Base-by-base conservation (phyloP, 1,140 invertebrate species). In the Zaprionus nigranus region DNA sequence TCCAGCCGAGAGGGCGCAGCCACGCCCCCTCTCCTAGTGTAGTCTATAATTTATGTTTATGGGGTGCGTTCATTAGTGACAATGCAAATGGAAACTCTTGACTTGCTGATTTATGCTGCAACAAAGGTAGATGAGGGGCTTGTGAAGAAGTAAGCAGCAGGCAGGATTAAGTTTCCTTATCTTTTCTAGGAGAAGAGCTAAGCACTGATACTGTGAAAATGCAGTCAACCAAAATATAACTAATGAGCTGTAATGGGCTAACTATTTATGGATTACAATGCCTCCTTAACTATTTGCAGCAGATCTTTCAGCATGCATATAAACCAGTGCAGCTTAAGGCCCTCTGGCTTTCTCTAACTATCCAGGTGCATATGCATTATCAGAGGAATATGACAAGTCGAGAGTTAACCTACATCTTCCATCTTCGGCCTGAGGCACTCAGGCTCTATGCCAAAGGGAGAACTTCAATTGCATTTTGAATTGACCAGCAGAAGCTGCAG, bases 11-110 rank as follows among this genome's bases (percentile, higher is more conserved):
- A 60, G 43, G 7, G 17, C n/a, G 40, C 7, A 17, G 30, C 7
- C 34, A 30, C 28, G 43, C 53, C 61, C 64, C 40, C 43, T 63
- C 30, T 12, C 71, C 15, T 54, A 17, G 53, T 28, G 7, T 34
- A 57, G 60, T 67, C 63, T 78, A 86, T 88, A 90, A 88, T 85
- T 88, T 85, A 88, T 90, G 85, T 65, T 88, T 83, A 83, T 80
- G 84, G 68, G 67, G 75, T 78, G 69, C 67, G 70, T 66, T 72
- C 69, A 72, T 72, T 66, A 59, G 28, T 13, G 54, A 63, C 68
- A 46, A 38, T 46, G 40, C 40, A 46, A 46, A 46, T 46, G 40
- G 17, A 40, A 62, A 40, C 43, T 60, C 63, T 79, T 70, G 69
- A 63, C 63, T 61, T 79, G 70, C 84, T 88, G 83, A 87, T 87